Evolutionary conservation across 2,888 invertebrate species (phyloP).

Genomic region (Rosalia funebris): DNA sequence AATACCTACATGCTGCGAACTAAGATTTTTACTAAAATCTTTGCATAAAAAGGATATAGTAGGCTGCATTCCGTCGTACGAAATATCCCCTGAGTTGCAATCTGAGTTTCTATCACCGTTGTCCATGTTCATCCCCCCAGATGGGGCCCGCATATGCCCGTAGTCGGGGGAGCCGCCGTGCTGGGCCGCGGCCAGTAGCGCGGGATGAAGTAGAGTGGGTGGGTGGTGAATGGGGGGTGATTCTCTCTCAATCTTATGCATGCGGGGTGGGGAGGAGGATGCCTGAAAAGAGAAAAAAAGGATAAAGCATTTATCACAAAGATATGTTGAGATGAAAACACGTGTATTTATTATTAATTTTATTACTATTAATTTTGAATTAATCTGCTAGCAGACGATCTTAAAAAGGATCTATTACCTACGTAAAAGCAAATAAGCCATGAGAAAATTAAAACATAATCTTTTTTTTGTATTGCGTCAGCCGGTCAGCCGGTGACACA

Average conservation of each 20-base stretch:
- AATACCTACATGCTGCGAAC: constrained; percentile 55
- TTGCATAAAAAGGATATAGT: constrained; percentile 91
- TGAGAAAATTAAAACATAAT: too few relatives aligned
- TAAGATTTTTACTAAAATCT: constrained; percentile 58
- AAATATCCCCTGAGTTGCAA: constrained; percentile 91
- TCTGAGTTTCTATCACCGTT: constrained; percentile 87
- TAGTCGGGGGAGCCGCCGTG: constrained; percentile 85
- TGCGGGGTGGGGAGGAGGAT: constrained; percentile 71
- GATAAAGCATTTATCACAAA: too few relatives aligned
- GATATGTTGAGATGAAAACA: too few relatives aligned
- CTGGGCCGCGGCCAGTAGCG: constrained; percentile 84
- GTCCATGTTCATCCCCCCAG: constrained; percentile 74
- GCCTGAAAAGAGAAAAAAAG: constrained; percentile 54
- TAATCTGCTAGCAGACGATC: too few relatives aligned
- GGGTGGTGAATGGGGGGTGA: constrained; percentile 88
- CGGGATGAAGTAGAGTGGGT: constrained; percentile 86
- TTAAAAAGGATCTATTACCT: too few relatives aligned
- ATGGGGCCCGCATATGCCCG: constrained; percentile 71
- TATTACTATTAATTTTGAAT: too few relatives aligned
- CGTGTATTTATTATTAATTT: too few relatives aligned
- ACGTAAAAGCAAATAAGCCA: too few relatives aligned
- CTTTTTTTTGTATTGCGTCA: too few relatives aligned
- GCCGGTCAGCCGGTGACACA: too few relatives aligned
- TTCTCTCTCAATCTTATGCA: constrained; percentile 79
- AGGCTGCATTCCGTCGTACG: constrained; percentile 92